phyloP scores from a whole-genome alignment of 2,113 vertebrate genomes.

The Ovis canadensis region DNA sequence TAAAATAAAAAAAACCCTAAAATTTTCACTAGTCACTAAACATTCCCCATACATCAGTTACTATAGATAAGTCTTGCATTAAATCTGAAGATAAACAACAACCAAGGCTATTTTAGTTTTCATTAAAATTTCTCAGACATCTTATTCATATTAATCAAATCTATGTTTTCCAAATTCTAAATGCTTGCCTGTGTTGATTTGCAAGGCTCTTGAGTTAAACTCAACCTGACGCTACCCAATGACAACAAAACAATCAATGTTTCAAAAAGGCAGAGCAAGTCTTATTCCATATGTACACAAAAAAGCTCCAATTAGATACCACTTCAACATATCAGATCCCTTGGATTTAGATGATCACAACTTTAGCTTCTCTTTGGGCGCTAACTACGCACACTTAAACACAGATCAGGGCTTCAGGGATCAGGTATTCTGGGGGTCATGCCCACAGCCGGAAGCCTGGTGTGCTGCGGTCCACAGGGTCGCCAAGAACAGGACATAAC shows the following conservation, averaged over 20 bases:
- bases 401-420: background rate
- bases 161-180: background rate
- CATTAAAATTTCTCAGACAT: background rate
- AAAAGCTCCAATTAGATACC: background rate
- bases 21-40: background rate
- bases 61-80: background rate
- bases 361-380: background rate
- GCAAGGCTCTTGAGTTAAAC: background rate
- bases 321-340: background rate
- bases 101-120: background rate
- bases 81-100: background rate
- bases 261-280: background rate
- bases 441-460: background rate
- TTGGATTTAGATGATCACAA: constrained; percentile 25
- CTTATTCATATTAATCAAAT: background rate
- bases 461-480: background rate
- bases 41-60: background rate
- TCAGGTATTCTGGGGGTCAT: background rate
- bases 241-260: background rate
- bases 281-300: background rate
- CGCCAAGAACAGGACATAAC: background rate
- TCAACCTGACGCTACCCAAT: background rate
- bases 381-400: background rate
- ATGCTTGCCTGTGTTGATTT: background rate
- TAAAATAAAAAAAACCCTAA: background rate